phyloP scores from a whole-genome alignment of 2,113 vertebrate species.

The Silurus asotus region DNA sequence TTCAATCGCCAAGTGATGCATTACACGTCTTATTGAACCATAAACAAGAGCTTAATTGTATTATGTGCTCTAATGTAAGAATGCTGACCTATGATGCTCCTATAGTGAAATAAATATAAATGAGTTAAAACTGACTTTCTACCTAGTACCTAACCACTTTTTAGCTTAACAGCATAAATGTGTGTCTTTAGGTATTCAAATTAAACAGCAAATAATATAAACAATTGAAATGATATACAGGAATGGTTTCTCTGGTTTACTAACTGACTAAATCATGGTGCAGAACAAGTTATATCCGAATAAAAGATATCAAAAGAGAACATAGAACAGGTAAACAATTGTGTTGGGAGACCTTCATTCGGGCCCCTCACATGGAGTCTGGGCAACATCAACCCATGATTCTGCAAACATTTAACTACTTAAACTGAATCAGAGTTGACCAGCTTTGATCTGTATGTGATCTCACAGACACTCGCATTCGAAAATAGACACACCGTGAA shows the following conservation, averaged over 20 bases:
- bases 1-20: not conserved
- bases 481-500: not conserved
- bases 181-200: not conserved
- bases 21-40: not conserved
- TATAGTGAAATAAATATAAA: not conserved
- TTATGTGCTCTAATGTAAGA: not conserved
- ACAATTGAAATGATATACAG: not conserved
- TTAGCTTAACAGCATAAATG: too few relatives aligned
- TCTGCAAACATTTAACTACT: conserved; percentile 21
- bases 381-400: conserved; percentile 22
- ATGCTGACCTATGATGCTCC: not conserved
- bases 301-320: not conserved
- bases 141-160: too few relatives aligned
- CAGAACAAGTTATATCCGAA: not conserved
- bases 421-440: conserved; percentile 29
- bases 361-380: conserved; percentile 14
- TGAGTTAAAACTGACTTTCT: not conserved
- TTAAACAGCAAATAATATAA: not conserved
- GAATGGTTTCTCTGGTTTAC: not conserved
- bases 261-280: not conserved
- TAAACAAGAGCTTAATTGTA: not conserved
- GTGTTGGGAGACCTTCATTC: not conserved
- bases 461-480: conserved; percentile 12
- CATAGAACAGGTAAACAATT: not conserved
- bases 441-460: conserved; percentile 32